Evolutionary conservation across 35 echinoderm and acorn worm species (phyloP), one percentile per base, ranked within the genome.

Genomic region (Ophioderma brevispina): DNA sequence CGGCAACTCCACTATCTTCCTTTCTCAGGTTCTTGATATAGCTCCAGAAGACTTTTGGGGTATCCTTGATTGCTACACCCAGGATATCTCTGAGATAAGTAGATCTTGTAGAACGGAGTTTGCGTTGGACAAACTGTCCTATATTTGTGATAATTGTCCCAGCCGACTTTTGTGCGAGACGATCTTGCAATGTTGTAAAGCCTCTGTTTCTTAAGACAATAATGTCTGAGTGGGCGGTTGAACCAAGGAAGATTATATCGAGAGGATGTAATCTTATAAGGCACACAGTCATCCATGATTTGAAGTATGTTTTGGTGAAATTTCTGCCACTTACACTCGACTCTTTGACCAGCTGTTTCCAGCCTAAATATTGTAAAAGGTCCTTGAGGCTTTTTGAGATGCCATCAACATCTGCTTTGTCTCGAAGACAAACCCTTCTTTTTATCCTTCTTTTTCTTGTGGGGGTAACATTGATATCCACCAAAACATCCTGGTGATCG

Each of bases 191-290:
- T 84, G 25, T 50, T 84, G 32, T 89, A 89, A 28, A 36, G 40
- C 30, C 87, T 55, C 42, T 89, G 37, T 46, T 89, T 89, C 21
- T 36, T 78, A 32, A 25, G 76, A 50, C 77, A 79, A 14, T 55
- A 21, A 23, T 42, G 76, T 25, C 78, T 38, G 28, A 49, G 41
- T 13, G 38, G 39, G 34, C 28, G 46, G 8, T 38, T 76, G 83
- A 90, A 90, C 88, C 80, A 90, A 10, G 88, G 79, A 36, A 90
- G 52, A 39, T 78, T 90, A 64, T 77, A 19, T 63, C 38, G 30
- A 13, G 32, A 82, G 32, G 52, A 37, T 37, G 78, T 36, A 0
- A 37, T 90, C 10, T 82, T 80, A n/a, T 34, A 31, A 64, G 80
- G 80, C 8, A 90, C 64, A 43, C 55, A 36, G 38, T 55, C 50